Conservation (phyloP, 2,797 vertebrate species). For the Mus caroli region DNA sequence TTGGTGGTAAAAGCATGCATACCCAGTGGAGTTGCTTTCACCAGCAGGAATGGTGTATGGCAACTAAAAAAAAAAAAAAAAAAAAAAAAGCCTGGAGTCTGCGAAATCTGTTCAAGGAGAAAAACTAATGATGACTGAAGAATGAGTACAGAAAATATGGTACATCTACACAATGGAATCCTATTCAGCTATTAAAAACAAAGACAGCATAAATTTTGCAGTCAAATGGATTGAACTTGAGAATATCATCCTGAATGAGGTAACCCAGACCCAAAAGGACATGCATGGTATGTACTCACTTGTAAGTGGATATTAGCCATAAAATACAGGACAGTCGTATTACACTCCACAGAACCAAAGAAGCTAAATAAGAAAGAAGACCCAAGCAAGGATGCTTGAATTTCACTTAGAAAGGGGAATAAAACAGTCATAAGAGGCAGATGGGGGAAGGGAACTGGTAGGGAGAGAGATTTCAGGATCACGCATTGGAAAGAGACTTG, state of each 20-base stretch:
- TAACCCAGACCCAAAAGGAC: neutral
- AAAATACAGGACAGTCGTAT: neutral
- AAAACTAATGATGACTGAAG: neutral
- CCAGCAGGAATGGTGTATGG: neutral
- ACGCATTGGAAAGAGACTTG: neutral
- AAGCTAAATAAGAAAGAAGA: neutral
- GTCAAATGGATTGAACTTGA: too few relatives aligned
- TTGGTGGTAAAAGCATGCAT: neutral
- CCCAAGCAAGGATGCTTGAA: neutral
- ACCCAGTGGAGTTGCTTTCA: neutral
- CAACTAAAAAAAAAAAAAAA: neutral
- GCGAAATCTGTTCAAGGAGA: neutral
- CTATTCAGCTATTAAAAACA: neutral
- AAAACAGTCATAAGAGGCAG: neutral
- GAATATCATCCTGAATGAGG: neutral
- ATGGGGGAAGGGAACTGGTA: neutral
- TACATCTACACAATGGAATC: neutral
- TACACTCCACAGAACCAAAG: neutral
- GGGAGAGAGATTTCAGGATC: neutral
- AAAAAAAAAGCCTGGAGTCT: neutral
- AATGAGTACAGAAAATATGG: neutral
- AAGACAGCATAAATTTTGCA: neutral
- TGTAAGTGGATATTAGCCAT: neutral
- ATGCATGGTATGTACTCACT: neutral
- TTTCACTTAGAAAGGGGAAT: neutral